phyloP scores from a whole-genome alignment of 2,888 invertebrate species.

The Neelides folsomi region DNA sequence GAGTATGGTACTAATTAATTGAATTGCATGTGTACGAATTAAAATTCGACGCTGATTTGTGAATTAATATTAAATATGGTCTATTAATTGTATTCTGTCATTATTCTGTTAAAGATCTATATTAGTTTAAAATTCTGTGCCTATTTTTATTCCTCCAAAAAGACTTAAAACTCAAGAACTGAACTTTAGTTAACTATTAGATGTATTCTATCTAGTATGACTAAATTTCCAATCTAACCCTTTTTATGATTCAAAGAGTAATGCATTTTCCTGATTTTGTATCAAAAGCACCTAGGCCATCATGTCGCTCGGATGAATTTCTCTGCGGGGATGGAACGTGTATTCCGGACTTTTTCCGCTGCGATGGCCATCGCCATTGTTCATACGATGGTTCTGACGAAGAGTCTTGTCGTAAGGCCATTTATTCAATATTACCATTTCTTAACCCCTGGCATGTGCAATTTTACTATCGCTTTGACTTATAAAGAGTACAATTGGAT shows the following conservation, averaged over 20 bases:
- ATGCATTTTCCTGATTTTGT: conserved; percentile 10
- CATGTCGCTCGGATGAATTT: conserved; percentile 39
- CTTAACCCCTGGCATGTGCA: no score
- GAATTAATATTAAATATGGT: no score
- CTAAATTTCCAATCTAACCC: background rate
- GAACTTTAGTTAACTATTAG: no score
- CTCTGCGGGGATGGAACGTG: conserved; percentile 42
- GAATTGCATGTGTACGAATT: no score
- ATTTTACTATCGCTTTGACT: conserved; percentile 34
- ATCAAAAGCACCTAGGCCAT: conserved; percentile 14
- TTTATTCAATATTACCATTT: background rate
- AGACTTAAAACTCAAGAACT: no score
- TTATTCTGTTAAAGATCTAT: no score
- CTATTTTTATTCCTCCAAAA: no score
- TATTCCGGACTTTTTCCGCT: conserved; percentile 36
- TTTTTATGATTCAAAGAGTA: conserved; percentile 1
- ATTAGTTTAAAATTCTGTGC: no score
- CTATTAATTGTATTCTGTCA: no score
- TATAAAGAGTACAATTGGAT: conserved; percentile 35
- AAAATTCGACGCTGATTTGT: no score
- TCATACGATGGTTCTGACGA: conserved; percentile 33
- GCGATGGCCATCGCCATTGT: conserved; percentile 33
- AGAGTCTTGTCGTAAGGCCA: conserved; percentile 31
- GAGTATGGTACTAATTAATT: no score
- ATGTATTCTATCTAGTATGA: no score